Evolutionary conservation across 2,888 invertebrate species (phyloP), one percentile per base, ranked within the genome.

Genomic region (Tachina grossa): DNA sequence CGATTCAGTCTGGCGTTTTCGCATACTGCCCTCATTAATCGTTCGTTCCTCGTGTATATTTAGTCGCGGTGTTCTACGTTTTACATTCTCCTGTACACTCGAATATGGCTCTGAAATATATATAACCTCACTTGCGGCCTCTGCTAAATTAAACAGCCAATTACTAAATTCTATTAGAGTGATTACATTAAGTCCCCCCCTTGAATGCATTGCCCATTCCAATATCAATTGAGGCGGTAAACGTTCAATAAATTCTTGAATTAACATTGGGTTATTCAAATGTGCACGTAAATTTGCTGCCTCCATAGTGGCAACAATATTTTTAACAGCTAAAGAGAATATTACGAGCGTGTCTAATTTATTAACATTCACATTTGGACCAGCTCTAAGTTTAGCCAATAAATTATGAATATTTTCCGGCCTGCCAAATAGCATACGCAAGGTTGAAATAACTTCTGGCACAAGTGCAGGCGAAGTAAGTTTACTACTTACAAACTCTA

Each of bases 231-330:
- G 75, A 1, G 83, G 55, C 31, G 86, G 82, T 3, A 87, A 47
- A 59, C 85, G 85, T 31, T 84, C 78, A 14, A 86, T 43, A 9
- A 87, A 53, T 45, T 85, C 86, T 55, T 86, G 79, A 4, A 87
- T 57, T 43, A 87, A 51, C 69, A n/a, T n/a, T n/a, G n/a, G n/a
- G n/a, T n/a, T n/a, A n/a, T n/a, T n/a, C n/a, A n/a, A n/a, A n/a
- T n/a, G 87, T 22, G 65, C 65, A 22, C 41, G 41, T 19, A 86
- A 55, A 13, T 79, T 61, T 47, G 83, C 65, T 8, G 77, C 84
- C 45, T 86, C 83, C 82, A 86, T 83, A 2, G 87, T 83, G 4
- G 86, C 76, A 22, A 77, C 68, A 14, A 86, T 51, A 45, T 81
- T 83, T 43, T 66, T 81, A 0, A 87, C 87, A 45, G 83, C 82